phyloP scores from a whole-genome alignment of 2,888 invertebrate species.

The Drosophila barbarae region DNA sequence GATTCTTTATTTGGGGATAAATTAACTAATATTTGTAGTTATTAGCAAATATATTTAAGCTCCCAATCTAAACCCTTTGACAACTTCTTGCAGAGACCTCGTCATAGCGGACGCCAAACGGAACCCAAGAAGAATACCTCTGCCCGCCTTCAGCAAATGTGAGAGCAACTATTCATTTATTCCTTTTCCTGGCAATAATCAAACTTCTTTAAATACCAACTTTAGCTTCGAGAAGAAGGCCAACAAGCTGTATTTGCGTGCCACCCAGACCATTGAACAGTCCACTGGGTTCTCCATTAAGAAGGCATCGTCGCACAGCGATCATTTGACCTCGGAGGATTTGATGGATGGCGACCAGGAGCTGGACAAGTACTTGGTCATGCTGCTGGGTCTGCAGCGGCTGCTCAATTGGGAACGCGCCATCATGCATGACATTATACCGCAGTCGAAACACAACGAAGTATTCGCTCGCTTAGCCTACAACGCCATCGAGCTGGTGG shows the following conservation, averaged over 20 bases:
- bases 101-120: slow-evolving; percentile 82
- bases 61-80: background rate
- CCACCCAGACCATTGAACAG: slow-evolving; percentile 89
- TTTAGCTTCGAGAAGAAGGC: slow-evolving; percentile 88
- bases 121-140: slow-evolving; percentile 90
- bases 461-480: slow-evolving; percentile 91
- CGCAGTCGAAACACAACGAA: slow-evolving; percentile 88
- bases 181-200: background rate
- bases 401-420: slow-evolving; percentile 93
- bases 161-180: slow-evolving; percentile 58
- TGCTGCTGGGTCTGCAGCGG: slow-evolving; percentile 90
- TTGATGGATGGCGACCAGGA: slow-evolving; percentile 86
- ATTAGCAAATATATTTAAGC: background rate
- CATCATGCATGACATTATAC: slow-evolving; percentile 91
- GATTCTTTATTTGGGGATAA: background rate
- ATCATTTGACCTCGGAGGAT: slow-evolving; percentile 78
- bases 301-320: slow-evolving; percentile 78
- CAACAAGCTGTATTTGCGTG: slow-evolving; percentile 90
- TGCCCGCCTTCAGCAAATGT: slow-evolving; percentile 90
- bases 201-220: background rate
- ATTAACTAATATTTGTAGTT: background rate
- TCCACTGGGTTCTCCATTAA: slow-evolving; percentile 89
- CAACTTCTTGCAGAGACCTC: slow-evolving; percentile 70
- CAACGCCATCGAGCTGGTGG: slow-evolving; percentile 91
- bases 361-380: slow-evolving; percentile 89